Evolutionary conservation across 2,888 invertebrate genomes (phyloP).

Genomic region (Drosophila subquinaria): DNA sequence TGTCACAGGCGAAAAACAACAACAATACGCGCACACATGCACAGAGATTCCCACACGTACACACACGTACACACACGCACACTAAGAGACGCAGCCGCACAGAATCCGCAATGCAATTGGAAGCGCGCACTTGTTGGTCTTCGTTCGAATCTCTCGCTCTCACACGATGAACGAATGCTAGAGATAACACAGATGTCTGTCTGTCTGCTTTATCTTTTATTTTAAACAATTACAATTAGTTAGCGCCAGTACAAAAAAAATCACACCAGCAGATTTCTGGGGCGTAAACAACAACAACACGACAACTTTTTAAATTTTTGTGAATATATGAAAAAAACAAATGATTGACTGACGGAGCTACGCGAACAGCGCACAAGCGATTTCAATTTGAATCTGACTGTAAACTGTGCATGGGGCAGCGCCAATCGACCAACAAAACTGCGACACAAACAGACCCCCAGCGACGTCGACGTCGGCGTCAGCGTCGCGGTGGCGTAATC

Average conservation of each 20-base stretch:
- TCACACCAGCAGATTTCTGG: constrained; percentile 25
- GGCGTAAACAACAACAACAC: constrained; percentile 44
- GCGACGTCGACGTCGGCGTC: constrained; percentile 36
- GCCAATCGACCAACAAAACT: constrained; percentile 38
- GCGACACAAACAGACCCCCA: constrained; percentile 46
- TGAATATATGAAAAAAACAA: constrained; percentile 23
- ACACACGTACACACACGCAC: constrained; percentile 12
- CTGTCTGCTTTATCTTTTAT: background rate
- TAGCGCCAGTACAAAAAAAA: constrained; percentile 18
- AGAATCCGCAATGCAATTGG: constrained; percentile 48
- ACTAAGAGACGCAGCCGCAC: constrained; percentile 11
- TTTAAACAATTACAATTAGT: constrained; percentile 16
- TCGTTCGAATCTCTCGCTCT: constrained; percentile 44
- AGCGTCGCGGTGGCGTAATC: constrained; percentile 56
- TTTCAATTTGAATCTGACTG: constrained; percentile 66
- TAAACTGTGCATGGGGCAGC: constrained; percentile 63
- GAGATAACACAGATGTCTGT: background rate
- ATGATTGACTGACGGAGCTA: constrained; percentile 18
- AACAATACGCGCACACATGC: constrained; percentile 16
- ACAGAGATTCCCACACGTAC: constrained; percentile 1
- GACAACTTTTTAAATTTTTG: constrained; percentile 15
- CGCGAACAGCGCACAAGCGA: constrained; percentile 51
- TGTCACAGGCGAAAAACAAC: constrained; percentile 17
- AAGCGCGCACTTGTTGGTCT: constrained; percentile 62
- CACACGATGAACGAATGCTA: constrained; percentile 7